These are phyloP conservation scores for Anticlea derivata DNA, from an alignment of 2,888 invertebrate genomes.

Conservation along the genomic window DNA sequence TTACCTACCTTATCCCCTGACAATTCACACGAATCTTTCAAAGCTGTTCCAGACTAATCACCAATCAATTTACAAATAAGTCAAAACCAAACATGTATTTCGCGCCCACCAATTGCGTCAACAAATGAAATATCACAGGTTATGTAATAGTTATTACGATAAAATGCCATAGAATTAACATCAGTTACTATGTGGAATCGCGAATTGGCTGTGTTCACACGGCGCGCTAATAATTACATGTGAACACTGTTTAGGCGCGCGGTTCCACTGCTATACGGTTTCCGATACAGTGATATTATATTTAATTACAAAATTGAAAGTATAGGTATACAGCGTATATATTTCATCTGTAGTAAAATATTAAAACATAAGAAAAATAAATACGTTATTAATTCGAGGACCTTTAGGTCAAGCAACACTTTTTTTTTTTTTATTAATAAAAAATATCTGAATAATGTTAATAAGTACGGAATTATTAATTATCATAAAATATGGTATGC, in stretches of 20 bases:
- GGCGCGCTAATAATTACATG: constrained; percentile 60
- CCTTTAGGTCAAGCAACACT: too few species aligned
- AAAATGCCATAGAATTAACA: constrained; percentile 3
- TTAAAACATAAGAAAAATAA: too few species aligned
- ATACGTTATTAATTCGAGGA: too few species aligned
- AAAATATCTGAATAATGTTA: too few species aligned
- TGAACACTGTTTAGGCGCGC: constrained; percentile 45
- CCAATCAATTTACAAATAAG: constrained; percentile 18
- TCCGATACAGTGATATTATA: too few species aligned
- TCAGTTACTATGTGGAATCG: not conserved
- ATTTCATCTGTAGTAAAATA: too few species aligned
- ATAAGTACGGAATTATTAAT: too few species aligned
- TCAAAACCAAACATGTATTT: constrained; percentile 4
- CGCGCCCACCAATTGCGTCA: constrained; percentile 9
- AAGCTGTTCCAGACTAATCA: constrained; percentile 2
- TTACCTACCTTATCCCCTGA: too few species aligned
- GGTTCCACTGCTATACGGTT: constrained; percentile 43
- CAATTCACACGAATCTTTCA: not conserved
- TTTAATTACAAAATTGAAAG: too few species aligned
- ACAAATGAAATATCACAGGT: constrained; percentile 6
- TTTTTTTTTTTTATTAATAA: too few species aligned
- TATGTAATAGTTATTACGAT: constrained; percentile 1
- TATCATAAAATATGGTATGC: too few species aligned
- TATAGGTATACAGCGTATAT: too few species aligned
- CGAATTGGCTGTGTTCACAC: constrained; percentile 75